These are phyloP conservation scores for Apamea anceps DNA, from an alignment of 2,888 invertebrate genomes.

Conservation along the genomic window DNA sequence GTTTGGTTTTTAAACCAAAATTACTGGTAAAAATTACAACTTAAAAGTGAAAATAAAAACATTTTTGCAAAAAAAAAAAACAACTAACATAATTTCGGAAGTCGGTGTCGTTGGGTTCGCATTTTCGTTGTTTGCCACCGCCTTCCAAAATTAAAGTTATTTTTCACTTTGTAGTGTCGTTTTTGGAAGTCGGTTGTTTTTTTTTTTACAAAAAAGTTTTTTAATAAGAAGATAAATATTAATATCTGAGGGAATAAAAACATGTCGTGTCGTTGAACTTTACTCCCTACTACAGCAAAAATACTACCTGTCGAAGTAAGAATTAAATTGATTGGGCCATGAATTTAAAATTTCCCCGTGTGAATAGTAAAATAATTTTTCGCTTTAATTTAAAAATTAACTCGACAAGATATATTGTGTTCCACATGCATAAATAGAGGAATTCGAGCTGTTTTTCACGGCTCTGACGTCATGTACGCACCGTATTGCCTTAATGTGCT, in stretches of 20 bases:
- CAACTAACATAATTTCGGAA: no score
- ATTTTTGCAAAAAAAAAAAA: no score
- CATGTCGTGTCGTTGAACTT: no score
- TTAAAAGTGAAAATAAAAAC: no score
- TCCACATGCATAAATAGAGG: conserved; percentile 60
- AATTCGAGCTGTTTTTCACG: conserved; percentile 61
- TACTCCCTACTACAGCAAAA: neutral
- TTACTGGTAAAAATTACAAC: no score
- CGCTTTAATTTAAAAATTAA: conserved; percentile 58
- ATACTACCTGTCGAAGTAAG: neutral
- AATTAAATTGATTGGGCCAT: conserved; percentile 48
- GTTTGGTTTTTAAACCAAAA: no score
- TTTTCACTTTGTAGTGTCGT: no score
- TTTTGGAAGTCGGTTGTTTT: no score
- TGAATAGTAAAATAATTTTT: conserved; percentile 44
- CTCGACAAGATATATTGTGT: conserved; percentile 60
- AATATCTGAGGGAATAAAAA: neutral
- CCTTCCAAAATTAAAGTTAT: no score
- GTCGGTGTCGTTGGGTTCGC: no score
- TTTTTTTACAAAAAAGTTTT: no score
- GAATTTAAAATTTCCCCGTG: conserved; percentile 20
- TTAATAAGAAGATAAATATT: neutral
- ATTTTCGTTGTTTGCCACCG: no score
- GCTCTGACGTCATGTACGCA: conserved; percentile 56
- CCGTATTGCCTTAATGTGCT: conserved; percentile 66